A percentile compares a stretch with the other conserved stretches of the same genome.
Evolutionary conservation across 2,113 vertebrate genomes (phyloP).

Genomic region (Cyanoderma ruficeps): DNA sequence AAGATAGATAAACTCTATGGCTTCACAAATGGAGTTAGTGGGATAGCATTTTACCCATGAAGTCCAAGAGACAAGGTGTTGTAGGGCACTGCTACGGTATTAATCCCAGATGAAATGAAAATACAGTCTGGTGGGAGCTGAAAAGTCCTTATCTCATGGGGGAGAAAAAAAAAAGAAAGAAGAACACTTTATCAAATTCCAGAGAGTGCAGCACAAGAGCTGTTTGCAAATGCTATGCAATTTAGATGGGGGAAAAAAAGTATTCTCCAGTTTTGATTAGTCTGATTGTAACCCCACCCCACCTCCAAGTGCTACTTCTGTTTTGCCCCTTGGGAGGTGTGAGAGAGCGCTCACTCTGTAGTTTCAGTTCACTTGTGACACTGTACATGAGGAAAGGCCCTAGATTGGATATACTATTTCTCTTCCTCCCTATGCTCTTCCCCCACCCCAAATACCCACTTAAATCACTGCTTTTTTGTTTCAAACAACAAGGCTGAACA

Average conservation of each 20-base stretch:
- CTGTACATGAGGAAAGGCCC: background rate
- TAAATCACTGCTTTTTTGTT: background rate
- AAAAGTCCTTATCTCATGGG: background rate
- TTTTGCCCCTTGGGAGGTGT: background rate
- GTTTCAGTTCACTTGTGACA: background rate
- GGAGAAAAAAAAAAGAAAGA: background rate
- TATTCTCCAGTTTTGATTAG: background rate
- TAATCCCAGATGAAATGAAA: background rate
- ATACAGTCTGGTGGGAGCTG: background rate
- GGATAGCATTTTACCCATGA: background rate
- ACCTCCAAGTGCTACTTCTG: background rate
- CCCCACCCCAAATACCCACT: background rate
- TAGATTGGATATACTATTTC: background rate
- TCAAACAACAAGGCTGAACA: conserved; percentile 72
- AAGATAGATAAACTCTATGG: background rate
- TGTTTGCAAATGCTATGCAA: background rate
- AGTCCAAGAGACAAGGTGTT: background rate
- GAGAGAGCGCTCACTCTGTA: background rate
- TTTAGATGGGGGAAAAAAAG: background rate
- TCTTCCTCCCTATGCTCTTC: background rate
- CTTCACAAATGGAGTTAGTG: background rate
- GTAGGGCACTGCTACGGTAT: background rate
- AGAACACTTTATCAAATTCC: background rate
- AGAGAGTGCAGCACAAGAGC: background rate
- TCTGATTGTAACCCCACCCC: background rate